Evolutionary conservation across 2,113 vertebrate genomes (phyloP).

Genomic region (Oreochromis spilurus): DNA sequence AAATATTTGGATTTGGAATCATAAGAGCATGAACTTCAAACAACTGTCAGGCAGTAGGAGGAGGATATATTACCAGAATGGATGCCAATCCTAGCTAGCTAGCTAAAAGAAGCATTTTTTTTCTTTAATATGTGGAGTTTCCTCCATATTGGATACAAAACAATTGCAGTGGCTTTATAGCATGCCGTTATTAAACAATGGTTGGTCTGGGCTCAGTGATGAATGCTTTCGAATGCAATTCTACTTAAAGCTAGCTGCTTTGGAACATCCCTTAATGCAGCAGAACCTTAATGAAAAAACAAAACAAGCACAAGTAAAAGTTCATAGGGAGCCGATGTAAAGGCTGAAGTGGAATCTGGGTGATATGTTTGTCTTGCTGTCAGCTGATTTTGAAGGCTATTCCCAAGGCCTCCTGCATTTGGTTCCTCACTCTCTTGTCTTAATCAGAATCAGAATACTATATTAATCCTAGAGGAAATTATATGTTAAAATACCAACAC

Average conservation of each 20-base stretch:
- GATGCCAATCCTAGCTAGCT: background rate
- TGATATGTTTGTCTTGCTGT: background rate
- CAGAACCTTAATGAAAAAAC: background rate
- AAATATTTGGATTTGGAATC: background rate
- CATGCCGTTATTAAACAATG: background rate
- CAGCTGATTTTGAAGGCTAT: background rate
- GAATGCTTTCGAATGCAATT: background rate
- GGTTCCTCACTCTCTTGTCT: background rate
- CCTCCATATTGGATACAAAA: background rate
- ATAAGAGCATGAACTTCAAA: background rate
- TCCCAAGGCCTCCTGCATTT: background rate
- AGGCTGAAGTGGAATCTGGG: background rate
- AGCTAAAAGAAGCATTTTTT: background rate
- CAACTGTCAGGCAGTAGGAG: background rate
- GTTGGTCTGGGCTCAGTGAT: background rate
- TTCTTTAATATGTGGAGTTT: background rate
- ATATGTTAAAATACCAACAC: background rate
- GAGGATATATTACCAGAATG: background rate
- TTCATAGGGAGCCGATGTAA: background rate
- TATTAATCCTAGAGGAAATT: background rate
- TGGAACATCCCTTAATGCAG: background rate
- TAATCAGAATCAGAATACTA: background rate
- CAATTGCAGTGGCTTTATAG: background rate
- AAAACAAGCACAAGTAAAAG: background rate
- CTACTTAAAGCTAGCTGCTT: background rate